Percentiles rank a stretch among this genome's conserved stretches.
phyloP scores from a whole-genome alignment of 2,888 invertebrate genomes.

The Gnatocerus cornutus region DNA sequence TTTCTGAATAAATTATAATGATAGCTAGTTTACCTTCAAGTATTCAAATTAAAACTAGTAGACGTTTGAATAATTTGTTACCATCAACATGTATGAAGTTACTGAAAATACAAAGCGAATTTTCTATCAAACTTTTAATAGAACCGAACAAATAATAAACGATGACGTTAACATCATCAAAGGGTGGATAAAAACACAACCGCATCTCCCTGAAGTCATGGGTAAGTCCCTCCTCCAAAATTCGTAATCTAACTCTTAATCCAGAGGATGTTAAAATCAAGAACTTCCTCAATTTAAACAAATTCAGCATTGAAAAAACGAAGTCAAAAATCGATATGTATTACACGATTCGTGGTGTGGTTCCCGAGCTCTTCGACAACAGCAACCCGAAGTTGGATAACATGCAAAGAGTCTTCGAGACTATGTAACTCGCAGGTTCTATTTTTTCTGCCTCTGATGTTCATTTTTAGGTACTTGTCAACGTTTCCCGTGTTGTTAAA shows the following conservation, averaged over 20 bases:
- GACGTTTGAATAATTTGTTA: too few relatives aligned
- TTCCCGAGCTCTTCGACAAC: slow-evolving; percentile 57
- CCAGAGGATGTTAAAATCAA: slow-evolving; percentile 47
- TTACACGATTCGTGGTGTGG: slow-evolving; percentile 53
- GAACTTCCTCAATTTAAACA: slow-evolving; percentile 48
- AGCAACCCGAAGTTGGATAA: slow-evolving; percentile 42
- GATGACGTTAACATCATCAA: slow-evolving; percentile 56
- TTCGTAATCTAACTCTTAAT: not conserved
- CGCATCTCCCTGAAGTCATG: slow-evolving; percentile 60
- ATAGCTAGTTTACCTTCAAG: too few relatives aligned
- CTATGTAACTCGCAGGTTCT: slow-evolving; percentile 48
- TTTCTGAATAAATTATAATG: too few relatives aligned
- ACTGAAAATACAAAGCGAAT: slow-evolving; percentile 34
- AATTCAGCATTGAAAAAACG: slow-evolving; percentile 51
- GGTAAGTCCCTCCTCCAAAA: slow-evolving; percentile 10
- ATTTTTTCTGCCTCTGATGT: not conserved
- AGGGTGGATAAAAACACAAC: slow-evolving; percentile 60
- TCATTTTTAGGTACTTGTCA: slow-evolving; percentile 5
- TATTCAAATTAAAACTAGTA: too few relatives aligned
- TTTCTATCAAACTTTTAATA: slow-evolving; percentile 46
- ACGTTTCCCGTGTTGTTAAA: not conserved
- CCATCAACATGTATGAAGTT: not conserved
- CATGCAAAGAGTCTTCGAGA: slow-evolving; percentile 33
- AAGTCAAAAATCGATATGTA: slow-evolving; percentile 57
- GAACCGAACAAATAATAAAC: slow-evolving; percentile 49